A percentile compares a stretch with the other conserved stretches of the same genome.
phyloP scores from a whole-genome alignment of 2,888 invertebrate species.

The Sturmia bella region DNA sequence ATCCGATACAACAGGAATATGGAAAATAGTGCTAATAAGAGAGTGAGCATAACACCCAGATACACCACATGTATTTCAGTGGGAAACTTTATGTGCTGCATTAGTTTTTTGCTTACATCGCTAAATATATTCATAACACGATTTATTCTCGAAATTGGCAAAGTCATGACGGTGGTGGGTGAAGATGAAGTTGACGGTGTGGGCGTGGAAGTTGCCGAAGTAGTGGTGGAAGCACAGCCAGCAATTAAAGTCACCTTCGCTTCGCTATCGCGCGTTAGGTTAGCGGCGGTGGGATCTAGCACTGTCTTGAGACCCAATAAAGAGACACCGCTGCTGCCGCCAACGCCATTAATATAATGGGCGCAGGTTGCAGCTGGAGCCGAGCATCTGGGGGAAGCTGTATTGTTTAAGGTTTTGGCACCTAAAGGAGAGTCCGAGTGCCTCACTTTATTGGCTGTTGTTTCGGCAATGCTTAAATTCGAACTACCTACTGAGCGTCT shows the following conservation, averaged over 20 bases:
- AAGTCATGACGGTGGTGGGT: slow-evolving; percentile 70
- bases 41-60: slow-evolving; percentile 78
- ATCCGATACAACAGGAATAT: slow-evolving; percentile 81
- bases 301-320: slow-evolving; percentile 37
- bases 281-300: slow-evolving; percentile 34
- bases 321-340: slow-evolving; percentile 23
- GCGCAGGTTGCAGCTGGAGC: slow-evolving; percentile 72
- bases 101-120: slow-evolving; percentile 70
- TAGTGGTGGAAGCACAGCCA: slow-evolving; percentile 73
- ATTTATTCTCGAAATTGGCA: slow-evolving; percentile 67
- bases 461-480: slow-evolving; percentile 66
- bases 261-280: slow-evolving; percentile 60
- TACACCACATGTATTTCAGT: slow-evolving; percentile 80
- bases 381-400: slow-evolving; percentile 71
- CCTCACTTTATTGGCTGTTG: slow-evolving; percentile 68
- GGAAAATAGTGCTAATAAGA: slow-evolving; percentile 79
- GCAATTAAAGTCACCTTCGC: slow-evolving; percentile 72
- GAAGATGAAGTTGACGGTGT: slow-evolving; percentile 74
- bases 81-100: slow-evolving; percentile 76
- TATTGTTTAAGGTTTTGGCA: slow-evolving; percentile 72
- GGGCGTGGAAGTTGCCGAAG: slow-evolving; percentile 72
- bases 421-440: slow-evolving; percentile 75
- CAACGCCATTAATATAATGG: slow-evolving; percentile 25
- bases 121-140: slow-evolving; percentile 72
- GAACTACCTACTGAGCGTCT: slow-evolving; percentile 72